Evolutionary conservation across 2,113 vertebrate genomes (phyloP), one percentile per base, ranked within the genome.

Genomic region (Nothobranchius kuhntae): DNA sequence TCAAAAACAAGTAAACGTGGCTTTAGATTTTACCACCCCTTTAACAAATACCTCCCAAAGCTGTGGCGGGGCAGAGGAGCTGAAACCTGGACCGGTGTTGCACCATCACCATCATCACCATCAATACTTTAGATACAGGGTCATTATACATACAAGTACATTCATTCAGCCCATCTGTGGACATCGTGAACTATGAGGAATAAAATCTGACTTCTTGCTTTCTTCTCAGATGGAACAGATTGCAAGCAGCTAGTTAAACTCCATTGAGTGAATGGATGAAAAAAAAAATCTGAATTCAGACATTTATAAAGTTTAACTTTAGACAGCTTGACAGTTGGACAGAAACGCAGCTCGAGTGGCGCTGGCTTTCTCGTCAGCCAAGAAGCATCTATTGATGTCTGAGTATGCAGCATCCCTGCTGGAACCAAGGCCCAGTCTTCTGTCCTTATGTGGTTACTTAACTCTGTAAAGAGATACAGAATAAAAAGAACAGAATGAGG

Each of bases 381-480:
- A 52, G 71, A 68, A 21, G 53, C n/a, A 14, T 7, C 40, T 21
- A 44, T 12, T 13, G 53, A 48, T 53, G 52, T 75, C 51, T 68
- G 65, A 66, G 24, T 55, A 53, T 54, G 73, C 14, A 26, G 74
- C 38, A 13, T 53, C 51, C 17, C 51, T 9, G 17, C 60, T 62
- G 1, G 35, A 15, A 3, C 66, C 54, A 53, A 63, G 47, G 68
- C 47, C 68, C 68, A 55, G 51, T 67, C 70, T 70, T 67, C 75
- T 71, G 21, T 71, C 79, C 64, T 82, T 79, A 77, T 77, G 75
- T 60, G 79, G 70, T 80, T 75, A 77, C 71, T 81, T 86, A 81
- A 77, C 53, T 12, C 57, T 60, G 55, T 83, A 59, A 86, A 83
- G 77, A 86, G 72, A 72, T 53, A 65, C 60, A 44, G 64, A 75